These are phyloP conservation scores for Selenia dentaria DNA, from an alignment of 2,888 invertebrate species.

Conservation along the genomic window DNA sequence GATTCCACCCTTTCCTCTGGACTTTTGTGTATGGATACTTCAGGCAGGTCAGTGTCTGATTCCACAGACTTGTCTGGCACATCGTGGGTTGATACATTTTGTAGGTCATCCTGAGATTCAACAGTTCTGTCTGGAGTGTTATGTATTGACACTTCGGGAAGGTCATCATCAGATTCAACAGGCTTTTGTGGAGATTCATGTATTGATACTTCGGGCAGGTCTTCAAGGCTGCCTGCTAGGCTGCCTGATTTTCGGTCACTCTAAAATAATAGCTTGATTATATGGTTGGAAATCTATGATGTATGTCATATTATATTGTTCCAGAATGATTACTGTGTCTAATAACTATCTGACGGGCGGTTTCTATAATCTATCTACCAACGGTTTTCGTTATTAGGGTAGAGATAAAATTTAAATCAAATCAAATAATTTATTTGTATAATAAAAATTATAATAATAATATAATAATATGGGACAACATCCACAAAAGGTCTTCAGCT, in stretches of 20 bases:
- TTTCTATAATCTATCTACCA: too few species aligned
- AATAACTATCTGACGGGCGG: too few species aligned
- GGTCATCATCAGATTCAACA: constrained; percentile 25
- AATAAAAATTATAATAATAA: too few species aligned
- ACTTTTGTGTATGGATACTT: neutral
- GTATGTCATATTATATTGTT: too few species aligned
- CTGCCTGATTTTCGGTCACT: constrained; percentile 29
- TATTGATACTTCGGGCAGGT: constrained; percentile 26
- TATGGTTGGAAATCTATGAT: too few species aligned
- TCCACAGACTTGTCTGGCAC: neutral
- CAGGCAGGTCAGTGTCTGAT: neutral
- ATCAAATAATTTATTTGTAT: too few species aligned
- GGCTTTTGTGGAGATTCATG: neutral
- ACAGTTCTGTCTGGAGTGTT: constrained; percentile 15
- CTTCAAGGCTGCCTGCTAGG: constrained; percentile 41
- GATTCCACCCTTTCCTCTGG: neutral
- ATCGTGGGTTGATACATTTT: neutral
- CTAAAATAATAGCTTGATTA: too few species aligned
- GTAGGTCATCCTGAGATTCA: neutral
- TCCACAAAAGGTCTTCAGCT: too few species aligned
- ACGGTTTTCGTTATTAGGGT: too few species aligned
- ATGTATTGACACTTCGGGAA: constrained; percentile 23
- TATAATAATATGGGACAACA: too few species aligned
- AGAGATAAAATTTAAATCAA: too few species aligned
- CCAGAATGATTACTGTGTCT: too few species aligned